phyloP scores from a whole-genome alignment of 2,113 vertebrate species.

The Chloropsis cyanopogon region DNA sequence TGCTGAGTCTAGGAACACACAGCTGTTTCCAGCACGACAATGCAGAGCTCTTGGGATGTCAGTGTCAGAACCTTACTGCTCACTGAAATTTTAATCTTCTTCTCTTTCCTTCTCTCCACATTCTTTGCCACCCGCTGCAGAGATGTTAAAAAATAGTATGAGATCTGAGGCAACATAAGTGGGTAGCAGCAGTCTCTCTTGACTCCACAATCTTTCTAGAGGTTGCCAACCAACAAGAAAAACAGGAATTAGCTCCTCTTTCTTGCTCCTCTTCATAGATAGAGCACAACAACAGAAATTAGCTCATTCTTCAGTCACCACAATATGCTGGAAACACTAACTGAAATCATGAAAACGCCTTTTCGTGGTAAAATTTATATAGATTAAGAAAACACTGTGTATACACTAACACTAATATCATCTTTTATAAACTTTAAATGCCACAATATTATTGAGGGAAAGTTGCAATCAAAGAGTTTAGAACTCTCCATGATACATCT shows the following conservation, averaged over 20 bases:
- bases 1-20: background rate
- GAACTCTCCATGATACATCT: background rate
- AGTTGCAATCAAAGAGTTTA: background rate
- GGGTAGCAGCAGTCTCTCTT: conserved; percentile 38
- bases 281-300: conserved; percentile 11
- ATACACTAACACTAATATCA: background rate
- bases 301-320: background rate
- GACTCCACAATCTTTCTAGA: conserved; percentile 10
- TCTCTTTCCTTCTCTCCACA: background rate
- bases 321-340: background rate
- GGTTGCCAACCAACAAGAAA: conserved; percentile 20
- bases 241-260: conserved; percentile 25
- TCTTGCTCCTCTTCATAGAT: background rate
- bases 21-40: background rate
- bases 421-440: background rate
- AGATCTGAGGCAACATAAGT: conserved; percentile 32
- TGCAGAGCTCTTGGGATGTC: background rate
- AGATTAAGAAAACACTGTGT: background rate
- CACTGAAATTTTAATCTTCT: background rate
- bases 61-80: background rate
- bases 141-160: conserved; percentile 26
- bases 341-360: background rate
- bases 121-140: background rate
- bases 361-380: background rate
- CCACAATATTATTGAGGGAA: background rate